Conservation (phyloP, 2,797 vertebrate species). For the Poecilia velifera region DNA sequence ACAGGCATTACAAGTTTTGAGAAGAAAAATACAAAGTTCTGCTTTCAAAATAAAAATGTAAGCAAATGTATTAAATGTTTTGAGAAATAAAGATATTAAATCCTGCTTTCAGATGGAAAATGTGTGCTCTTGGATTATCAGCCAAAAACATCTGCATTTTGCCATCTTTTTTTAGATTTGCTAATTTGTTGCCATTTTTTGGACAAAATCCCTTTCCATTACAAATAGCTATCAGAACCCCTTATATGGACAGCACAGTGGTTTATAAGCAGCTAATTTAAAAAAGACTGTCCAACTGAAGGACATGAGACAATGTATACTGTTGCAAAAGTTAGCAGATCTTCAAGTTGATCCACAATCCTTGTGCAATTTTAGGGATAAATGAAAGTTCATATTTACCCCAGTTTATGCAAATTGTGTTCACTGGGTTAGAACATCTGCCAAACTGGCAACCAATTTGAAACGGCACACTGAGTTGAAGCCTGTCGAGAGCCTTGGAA, state of each 20-base stretch:
- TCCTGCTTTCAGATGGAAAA: no score
- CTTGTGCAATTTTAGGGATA: conserved; percentile 5
- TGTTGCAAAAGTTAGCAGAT: not conserved
- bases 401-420: conserved; percentile 1
- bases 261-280: not conserved
- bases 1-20: no score
- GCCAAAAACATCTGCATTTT: not conserved
- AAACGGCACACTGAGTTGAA: conserved; percentile 2
- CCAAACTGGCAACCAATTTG: conserved; percentile 3
- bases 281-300: conserved; percentile 1
- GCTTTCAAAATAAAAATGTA: no score
- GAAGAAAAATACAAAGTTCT: no score
- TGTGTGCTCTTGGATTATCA: not conserved
- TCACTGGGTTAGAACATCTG: not conserved
- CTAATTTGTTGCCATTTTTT: not conserved
- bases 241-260: not conserved
- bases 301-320: no score
- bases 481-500: not conserved
- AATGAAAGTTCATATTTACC: not conserved
- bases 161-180: not conserved
- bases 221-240: not conserved
- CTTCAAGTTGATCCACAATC: not conserved
- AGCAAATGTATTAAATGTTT: no score
- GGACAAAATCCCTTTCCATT: not conserved
- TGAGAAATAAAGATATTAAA: no score